Conservation (phyloP, 2,888 invertebrate species). For the Pseudanteris insignis region DNA sequence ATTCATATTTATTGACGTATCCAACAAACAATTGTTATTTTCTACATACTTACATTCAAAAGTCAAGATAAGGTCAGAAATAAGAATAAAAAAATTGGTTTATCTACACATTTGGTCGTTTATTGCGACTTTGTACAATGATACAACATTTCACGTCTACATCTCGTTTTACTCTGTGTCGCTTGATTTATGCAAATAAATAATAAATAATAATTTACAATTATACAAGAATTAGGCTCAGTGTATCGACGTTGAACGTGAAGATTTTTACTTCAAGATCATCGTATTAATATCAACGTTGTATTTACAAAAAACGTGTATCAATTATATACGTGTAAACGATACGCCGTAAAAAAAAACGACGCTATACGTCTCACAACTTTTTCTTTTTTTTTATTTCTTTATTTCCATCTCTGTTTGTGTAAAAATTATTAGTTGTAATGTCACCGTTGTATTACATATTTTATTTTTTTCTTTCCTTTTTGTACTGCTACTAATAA, state of each 20-base stretch:
- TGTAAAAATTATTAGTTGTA: slow-evolving; percentile 61
- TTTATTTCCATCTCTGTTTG: background rate
- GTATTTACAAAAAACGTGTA: slow-evolving; percentile 36
- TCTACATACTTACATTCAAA: too few species aligned
- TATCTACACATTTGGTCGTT: slow-evolving; percentile 48
- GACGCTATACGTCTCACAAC: slow-evolving; percentile 14
- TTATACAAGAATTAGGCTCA: slow-evolving; percentile 53
- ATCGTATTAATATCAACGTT: slow-evolving; percentile 23
- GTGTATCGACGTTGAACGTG: slow-evolving; percentile 40
- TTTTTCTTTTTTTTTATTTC: slow-evolving; percentile 39
- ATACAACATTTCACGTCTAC: slow-evolving; percentile 55
- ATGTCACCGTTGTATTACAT: slow-evolving; percentile 54
- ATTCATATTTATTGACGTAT: too few species aligned
- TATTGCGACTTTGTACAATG: slow-evolving; percentile 60
- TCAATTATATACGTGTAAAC: slow-evolving; percentile 5
- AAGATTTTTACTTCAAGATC: slow-evolving; percentile 15
- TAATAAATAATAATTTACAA: slow-evolving; percentile 55
- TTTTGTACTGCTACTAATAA: slow-evolving; percentile 60
- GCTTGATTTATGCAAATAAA: slow-evolving; percentile 60
- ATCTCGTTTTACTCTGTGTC: slow-evolving; percentile 54
- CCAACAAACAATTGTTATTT: too few species aligned
- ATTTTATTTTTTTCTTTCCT: slow-evolving; percentile 40
- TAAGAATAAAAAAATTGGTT: too few species aligned
- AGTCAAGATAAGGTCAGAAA: too few species aligned
- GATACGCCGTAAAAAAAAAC: background rate